Percentiles rank a stretch among this genome's conserved stretches.
Conservation (phyloP, 1,140 invertebrate genomes). For the Atta colombica region DNA sequence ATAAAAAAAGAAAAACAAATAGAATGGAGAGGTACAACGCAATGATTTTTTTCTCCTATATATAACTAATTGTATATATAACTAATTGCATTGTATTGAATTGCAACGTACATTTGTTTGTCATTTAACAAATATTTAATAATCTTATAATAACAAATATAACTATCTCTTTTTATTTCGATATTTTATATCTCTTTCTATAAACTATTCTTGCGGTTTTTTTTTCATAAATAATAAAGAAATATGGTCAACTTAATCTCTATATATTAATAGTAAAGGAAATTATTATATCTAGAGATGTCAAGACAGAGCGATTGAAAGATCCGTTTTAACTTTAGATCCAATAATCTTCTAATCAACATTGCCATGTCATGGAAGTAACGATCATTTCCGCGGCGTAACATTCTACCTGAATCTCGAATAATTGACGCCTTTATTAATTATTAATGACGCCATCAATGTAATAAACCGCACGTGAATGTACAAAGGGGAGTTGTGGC, state of each 20-base stretch:
- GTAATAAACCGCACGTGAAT: background rate
- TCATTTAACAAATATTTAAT: background rate
- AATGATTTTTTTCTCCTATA: background rate
- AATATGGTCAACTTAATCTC: background rate
- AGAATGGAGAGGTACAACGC: background rate
- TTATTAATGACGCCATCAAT: constrained; percentile 61
- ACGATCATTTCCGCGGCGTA: background rate
- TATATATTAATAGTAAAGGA: background rate
- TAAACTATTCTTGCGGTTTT: background rate
- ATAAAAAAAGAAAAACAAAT: background rate
- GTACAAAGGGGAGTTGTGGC: background rate
- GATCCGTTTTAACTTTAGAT: constrained; percentile 9
- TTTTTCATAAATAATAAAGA: background rate
- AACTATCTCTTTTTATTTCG: background rate
- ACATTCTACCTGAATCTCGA: background rate
- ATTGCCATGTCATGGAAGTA: constrained; percentile 43
- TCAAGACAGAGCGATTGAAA: background rate
- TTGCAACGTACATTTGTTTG: background rate
- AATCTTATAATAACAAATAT: background rate
- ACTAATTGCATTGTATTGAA: background rate
- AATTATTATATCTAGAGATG: background rate
- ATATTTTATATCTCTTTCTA: no score
- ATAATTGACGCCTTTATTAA: constrained; percentile 70
- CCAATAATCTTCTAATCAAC: constrained; percentile 42
- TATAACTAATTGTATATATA: no score